A percentile compares a stretch with the other conserved stretches of the same genome.
phyloP scores from a whole-genome alignment of 2,888 invertebrate genomes.

The Baronia brevicornis region DNA sequence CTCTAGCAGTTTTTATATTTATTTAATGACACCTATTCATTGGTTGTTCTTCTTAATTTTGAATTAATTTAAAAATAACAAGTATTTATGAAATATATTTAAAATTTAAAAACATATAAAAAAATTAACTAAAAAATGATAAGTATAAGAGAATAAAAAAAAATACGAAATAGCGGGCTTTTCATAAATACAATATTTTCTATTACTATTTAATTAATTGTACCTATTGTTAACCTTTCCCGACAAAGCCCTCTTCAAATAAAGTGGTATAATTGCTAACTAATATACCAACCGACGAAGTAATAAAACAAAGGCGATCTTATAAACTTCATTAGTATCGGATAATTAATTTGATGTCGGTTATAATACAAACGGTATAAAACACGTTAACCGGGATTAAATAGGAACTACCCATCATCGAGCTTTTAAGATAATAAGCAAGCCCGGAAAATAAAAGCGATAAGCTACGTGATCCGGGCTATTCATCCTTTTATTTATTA shows the following conservation, averaged over 20 bases:
- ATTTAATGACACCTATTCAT: no score
- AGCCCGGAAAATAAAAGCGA: no score
- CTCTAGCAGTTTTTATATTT: no score
- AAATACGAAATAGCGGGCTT: no score
- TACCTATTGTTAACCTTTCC: conserved; percentile 11
- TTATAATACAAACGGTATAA: conserved; percentile 3
- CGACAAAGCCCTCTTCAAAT: conserved; percentile 10
- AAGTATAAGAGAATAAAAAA: no score
- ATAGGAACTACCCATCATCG: neutral
- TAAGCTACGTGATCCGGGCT: no score
- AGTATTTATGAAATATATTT: no score
- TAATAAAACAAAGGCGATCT: conserved; percentile 13
- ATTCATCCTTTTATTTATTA: no score
- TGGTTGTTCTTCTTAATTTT: no score
- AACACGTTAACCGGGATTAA: neutral
- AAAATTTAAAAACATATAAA: no score
- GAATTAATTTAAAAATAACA: no score
- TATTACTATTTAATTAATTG: conserved; percentile 10
- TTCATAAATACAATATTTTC: conserved; percentile 12
- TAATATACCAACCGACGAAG: conserved; percentile 6
- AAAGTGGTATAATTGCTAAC: conserved; percentile 11
- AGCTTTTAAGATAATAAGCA: neutral
- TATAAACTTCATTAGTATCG: conserved; percentile 9
- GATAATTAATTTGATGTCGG: conserved; percentile 10
- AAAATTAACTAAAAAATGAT: no score